Percentiles rank a stretch among this genome's conserved stretches.
Evolutionary conservation across 37 sponge, comb jelly and placozoan species (phyloP).

Genomic region (Geodia barretti): DNA sequence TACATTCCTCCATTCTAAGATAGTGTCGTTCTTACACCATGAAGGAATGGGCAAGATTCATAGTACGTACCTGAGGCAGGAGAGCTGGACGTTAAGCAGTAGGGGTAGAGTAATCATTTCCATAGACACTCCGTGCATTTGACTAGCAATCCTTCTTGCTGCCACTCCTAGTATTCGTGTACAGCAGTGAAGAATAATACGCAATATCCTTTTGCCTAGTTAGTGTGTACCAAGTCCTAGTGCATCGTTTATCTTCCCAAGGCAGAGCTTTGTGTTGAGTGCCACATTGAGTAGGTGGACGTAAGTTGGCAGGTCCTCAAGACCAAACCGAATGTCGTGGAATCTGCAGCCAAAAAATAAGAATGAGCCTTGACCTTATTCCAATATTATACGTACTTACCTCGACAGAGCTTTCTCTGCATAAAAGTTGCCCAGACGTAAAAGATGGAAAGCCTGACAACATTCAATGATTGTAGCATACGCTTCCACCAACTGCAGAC

Average conservation of each 20-base stretch:
- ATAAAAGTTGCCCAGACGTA: slow-evolving; percentile 41
- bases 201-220: background rate
- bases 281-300: slow-evolving; percentile 57
- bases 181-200: background rate
- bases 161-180: slow-evolving; percentile 15
- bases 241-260: slow-evolving; percentile 53
- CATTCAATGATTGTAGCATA: slow-evolving; percentile 82
- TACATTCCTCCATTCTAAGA: slow-evolving; percentile 15
- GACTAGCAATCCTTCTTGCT: slow-evolving; percentile 21
- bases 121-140: slow-evolving; percentile 53
- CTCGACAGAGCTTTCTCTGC: slow-evolving; percentile 34
- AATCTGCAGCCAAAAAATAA: slow-evolving; percentile 26
- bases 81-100: slow-evolving; percentile 33
- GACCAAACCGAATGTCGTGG: slow-evolving; percentile 29
- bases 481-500: slow-evolving; percentile 70
- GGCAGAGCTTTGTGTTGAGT: slow-evolving; percentile 53
- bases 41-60: background rate
- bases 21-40: background rate
- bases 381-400: too few species aligned
- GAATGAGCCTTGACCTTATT: too few species aligned
- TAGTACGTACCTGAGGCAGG: slow-evolving; percentile 4
- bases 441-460: slow-evolving; percentile 60
- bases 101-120: slow-evolving; percentile 47
- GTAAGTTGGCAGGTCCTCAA: slow-evolving; percentile 53
- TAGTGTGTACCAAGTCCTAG: slow-evolving; percentile 28